A percentile compares a stretch with the other conserved stretches of the same genome.
phyloP scores from a whole-genome alignment of 1,140 invertebrate species.

The Hylaeus volcanicus region DNA sequence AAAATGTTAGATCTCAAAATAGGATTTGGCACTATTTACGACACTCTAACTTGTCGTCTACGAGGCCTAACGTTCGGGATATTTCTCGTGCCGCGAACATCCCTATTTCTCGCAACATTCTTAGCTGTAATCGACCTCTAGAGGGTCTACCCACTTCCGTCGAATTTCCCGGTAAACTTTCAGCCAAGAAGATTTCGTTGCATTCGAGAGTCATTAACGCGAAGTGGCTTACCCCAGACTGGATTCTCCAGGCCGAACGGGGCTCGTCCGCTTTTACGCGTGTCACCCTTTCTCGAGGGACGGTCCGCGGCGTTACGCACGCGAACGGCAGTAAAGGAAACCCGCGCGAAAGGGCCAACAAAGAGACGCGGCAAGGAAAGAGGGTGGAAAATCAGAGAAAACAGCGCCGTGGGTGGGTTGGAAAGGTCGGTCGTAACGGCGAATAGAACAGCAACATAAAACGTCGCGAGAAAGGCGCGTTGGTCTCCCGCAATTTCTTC shows the following conservation, averaged over 20 bases:
- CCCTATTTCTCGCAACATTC: too few relatives aligned
- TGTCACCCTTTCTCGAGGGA: constrained; percentile 23
- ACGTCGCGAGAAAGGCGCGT: constrained; percentile 35
- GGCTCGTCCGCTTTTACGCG: constrained; percentile 37
- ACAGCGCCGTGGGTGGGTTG: constrained; percentile 1
- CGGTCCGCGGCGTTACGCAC: not conserved
- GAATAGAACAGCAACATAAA: constrained; percentile 53
- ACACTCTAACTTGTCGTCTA: too few relatives aligned
- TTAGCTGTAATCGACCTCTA: too few relatives aligned
- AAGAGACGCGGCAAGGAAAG: not conserved
- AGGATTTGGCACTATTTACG: too few relatives aligned
- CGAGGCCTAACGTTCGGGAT: too few relatives aligned
- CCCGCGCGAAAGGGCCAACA: not conserved
- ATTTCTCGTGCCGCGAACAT: too few relatives aligned
- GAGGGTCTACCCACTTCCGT: too few relatives aligned
- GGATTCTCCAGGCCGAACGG: constrained; percentile 33
- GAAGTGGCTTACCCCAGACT: constrained; percentile 19
- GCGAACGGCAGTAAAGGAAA: constrained; percentile 16
- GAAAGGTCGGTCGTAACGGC: constrained; percentile 49
- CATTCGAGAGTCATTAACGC: constrained; percentile 27
- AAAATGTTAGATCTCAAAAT: too few relatives aligned
- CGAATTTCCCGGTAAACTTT: not conserved
- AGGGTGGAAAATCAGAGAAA: not conserved
- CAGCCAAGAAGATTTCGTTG: not conserved
- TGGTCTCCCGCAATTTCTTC: constrained; percentile 57